Evolutionary conservation across 2,888 invertebrate species (phyloP).

Genomic region (Seira ritae): DNA sequence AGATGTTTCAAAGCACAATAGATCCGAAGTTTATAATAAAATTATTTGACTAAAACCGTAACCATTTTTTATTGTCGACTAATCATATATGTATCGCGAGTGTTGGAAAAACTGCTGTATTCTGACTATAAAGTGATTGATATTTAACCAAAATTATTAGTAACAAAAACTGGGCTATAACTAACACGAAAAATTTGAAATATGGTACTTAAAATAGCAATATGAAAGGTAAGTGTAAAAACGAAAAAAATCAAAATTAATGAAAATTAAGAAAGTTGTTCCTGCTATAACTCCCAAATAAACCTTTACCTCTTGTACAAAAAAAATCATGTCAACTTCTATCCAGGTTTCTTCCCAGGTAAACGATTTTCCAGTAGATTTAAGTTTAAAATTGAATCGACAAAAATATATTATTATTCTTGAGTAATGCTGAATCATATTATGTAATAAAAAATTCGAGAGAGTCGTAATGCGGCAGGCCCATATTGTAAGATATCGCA

Average conservation of each 20-base stretch:
- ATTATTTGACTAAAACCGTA: background rate
- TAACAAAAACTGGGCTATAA: background rate
- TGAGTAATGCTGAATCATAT: too few species aligned
- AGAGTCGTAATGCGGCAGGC: background rate
- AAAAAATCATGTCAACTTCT: background rate
- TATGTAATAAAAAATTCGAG: too few species aligned
- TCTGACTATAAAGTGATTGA: conserved; percentile 47
- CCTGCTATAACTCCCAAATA: too few species aligned
- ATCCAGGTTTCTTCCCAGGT: background rate
- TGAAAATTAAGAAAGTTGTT: too few species aligned
- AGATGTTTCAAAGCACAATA: background rate
- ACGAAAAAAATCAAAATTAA: too few species aligned
- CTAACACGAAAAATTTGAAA: conserved; percentile 8
- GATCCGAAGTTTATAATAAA: background rate
- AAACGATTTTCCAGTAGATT: conserved; percentile 8
- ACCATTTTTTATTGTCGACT: background rate
- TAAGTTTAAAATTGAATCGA: too few species aligned
- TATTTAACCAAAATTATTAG: background rate
- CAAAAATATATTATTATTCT: background rate
- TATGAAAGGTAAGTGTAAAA: too few species aligned
- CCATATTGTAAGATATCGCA: conserved; percentile 5
- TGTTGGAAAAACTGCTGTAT: conserved; percentile 48
- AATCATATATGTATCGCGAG: background rate
- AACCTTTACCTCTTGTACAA: background rate
- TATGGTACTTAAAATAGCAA: background rate